phyloP scores from a whole-genome alignment of 1,140 invertebrate genomes.

The Galendromus occidentalis region DNA sequence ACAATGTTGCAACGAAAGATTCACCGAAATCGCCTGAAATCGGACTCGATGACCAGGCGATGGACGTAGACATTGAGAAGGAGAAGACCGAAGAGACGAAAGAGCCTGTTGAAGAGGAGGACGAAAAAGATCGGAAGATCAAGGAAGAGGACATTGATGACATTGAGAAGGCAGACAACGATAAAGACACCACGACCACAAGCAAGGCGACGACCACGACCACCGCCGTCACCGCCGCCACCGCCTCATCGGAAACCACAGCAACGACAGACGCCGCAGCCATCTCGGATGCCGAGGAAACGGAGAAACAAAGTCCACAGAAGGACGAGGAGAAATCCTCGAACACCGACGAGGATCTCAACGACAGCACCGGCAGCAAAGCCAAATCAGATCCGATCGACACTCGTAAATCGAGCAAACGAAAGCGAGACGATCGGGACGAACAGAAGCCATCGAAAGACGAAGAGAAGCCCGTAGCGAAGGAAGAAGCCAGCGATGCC shows the following conservation, averaged over 20 bases:
- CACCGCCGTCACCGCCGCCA: neutral
- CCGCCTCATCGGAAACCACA: neutral
- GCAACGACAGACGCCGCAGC: neutral
- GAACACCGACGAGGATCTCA: conserved; percentile 13
- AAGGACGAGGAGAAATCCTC: conserved; percentile 16
- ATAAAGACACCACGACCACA: conserved; percentile 14
- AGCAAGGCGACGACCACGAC: conserved; percentile 12
- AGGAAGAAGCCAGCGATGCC: conserved; percentile 14
- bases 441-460: conserved; percentile 19
- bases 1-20: neutral
- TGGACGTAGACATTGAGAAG: neutral
- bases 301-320: conserved; percentile 20
- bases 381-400: too few species aligned
- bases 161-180: conserved; percentile 10
- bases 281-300: conserved; percentile 16
- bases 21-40: conserved; percentile 5
- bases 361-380: too few species aligned
- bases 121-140: conserved; percentile 20
- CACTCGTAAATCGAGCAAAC: neutral
- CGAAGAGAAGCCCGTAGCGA: conserved; percentile 17
- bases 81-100: conserved; percentile 15
- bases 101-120: conserved; percentile 21
- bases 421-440: conserved; percentile 16
- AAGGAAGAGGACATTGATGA: conserved; percentile 13
- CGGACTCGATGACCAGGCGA: conserved; percentile 7